Percentiles rank a stretch among this genome's conserved stretches.
phyloP scores from a whole-genome alignment of 2,113 vertebrate genomes.

The Vulpes ferrilata region DNA sequence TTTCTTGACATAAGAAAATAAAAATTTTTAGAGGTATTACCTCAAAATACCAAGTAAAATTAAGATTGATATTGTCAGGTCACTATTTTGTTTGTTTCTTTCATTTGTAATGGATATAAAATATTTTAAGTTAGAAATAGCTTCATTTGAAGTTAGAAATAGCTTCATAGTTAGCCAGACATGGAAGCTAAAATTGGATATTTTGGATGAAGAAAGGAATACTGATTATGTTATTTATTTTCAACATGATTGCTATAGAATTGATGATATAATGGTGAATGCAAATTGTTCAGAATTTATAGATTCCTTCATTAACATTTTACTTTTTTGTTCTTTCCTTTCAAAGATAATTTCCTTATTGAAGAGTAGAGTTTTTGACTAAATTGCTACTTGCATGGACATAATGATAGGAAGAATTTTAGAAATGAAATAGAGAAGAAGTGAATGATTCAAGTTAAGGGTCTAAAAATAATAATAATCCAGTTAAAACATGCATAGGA shows the following conservation, averaged over 20 bases:
- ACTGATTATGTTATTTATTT: slow-evolving; percentile 47
- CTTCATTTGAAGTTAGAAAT: slow-evolving; percentile 52
- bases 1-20: slow-evolving; percentile 37
- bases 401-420: slow-evolving; percentile 56
- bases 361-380: not conserved
- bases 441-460: slow-evolving; percentile 38
- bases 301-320: slow-evolving; percentile 25
- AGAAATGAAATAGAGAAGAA: slow-evolving; percentile 10
- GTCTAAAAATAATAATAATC: slow-evolving; percentile 65
- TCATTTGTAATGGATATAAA: not conserved
- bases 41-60: not conserved
- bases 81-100: not conserved
- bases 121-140: slow-evolving; percentile 44
- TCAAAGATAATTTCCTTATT: not conserved
- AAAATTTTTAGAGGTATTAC: not conserved
- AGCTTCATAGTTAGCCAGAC: not conserved
- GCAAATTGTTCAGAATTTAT: slow-evolving; percentile 32
- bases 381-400: slow-evolving; percentile 41
- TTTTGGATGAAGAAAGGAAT: slow-evolving; percentile 12
- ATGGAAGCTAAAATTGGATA: slow-evolving; percentile 45
- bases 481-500: slow-evolving; percentile 4
- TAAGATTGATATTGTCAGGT: not conserved
- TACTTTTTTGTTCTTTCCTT: slow-evolving; percentile 12
- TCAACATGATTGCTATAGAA: not conserved
- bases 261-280: slow-evolving; percentile 18